Percentiles rank a stretch among this genome's conserved stretches.
These are phyloP conservation scores for Drosophila mauritiana DNA, from an alignment of 1,140 invertebrate genomes.

Conservation along the genomic window DNA sequence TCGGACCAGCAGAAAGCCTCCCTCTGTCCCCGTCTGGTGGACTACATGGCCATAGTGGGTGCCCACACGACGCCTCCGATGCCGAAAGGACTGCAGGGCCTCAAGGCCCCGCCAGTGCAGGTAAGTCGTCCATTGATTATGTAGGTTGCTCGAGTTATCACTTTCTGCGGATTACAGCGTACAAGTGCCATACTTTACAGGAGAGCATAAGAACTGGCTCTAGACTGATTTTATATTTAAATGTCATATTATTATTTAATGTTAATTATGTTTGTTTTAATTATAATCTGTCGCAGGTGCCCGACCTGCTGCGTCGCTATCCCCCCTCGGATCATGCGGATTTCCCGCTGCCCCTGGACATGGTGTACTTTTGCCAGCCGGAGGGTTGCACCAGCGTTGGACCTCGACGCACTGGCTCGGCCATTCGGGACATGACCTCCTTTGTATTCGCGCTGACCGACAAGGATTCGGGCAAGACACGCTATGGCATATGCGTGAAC, in stretches of 20 bases:
- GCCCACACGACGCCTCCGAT: conserved; percentile 90
- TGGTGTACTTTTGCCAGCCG: conserved; percentile 99
- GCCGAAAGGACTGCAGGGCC: conserved; percentile 86
- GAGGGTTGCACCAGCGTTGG: conserved; percentile 98
- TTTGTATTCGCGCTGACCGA: conserved; percentile 99
- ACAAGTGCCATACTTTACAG: too few species aligned
- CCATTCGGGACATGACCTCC: conserved; percentile 94
- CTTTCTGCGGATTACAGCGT: too few species aligned
- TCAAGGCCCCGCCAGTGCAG: conserved; percentile 89
- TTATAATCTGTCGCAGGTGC: conserved; percentile 86
- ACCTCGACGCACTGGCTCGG: conserved; percentile 90
- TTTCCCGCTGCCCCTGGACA: conserved; percentile 98
- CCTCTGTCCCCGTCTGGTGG: conserved; percentile 93
- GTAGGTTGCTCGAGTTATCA: background rate
- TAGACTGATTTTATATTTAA: too few species aligned
- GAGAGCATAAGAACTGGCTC: too few species aligned
- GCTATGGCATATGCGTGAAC: conserved; percentile 98
- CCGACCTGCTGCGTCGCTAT: conserved; percentile 97
- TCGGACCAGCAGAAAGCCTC: conserved; percentile 89
- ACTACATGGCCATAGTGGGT: conserved; percentile 98
- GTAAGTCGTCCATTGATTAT: conserved; percentile 84
- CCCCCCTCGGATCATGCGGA: conserved; percentile 98
- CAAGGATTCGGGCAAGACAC: conserved; percentile 97
- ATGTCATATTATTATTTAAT: background rate
- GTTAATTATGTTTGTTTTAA: background rate